Evolutionary conservation across 2,113 vertebrate genomes (phyloP).

Genomic region (Periophthalmus modestus): DNA sequence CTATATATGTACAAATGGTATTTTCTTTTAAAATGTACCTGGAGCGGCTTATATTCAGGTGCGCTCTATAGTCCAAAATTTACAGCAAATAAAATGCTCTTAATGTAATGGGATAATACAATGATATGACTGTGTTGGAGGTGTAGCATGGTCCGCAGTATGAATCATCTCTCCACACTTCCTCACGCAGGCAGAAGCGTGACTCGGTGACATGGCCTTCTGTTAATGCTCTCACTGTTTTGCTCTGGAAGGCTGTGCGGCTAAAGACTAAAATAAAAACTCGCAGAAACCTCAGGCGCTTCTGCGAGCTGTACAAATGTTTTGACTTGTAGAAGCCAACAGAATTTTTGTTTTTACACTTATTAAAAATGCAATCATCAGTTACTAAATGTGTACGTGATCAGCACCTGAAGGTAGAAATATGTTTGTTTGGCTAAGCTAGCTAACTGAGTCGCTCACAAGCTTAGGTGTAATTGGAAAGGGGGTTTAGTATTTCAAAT

Average conservation of each 20-base stretch:
- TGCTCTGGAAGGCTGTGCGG: conserved; percentile 40
- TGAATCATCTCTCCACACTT: conserved; percentile 41
- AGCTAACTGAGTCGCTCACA: conserved; percentile 42
- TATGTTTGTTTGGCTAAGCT: conserved; percentile 61
- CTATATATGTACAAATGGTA: too few relatives aligned
- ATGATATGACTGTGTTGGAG: conserved; percentile 49
- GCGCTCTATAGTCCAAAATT: too few relatives aligned
- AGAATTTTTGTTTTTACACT: conserved; percentile 53
- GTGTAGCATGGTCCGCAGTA: conserved; percentile 39
- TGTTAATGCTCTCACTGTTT: conserved; percentile 67
- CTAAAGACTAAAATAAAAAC: conserved; percentile 67
- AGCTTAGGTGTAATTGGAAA: conserved; percentile 53
- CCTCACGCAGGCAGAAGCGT: conserved; percentile 10
- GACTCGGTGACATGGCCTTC: conserved; percentile 30
- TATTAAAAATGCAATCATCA: conserved; percentile 63
- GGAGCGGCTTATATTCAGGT: too few relatives aligned
- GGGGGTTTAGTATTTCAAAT: conserved; percentile 69
- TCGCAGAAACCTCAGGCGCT: conserved; percentile 41
- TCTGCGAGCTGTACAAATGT: conserved; percentile 69
- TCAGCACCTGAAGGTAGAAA: conserved; percentile 47
- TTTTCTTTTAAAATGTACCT: too few relatives aligned
- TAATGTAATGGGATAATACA: conserved; percentile 18
- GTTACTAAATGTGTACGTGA: conserved; percentile 60
- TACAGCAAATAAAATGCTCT: background rate
- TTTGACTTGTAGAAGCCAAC: conserved; percentile 60